These are phyloP conservation scores for Pherbina coryleti DNA, from an alignment of 2,888 invertebrate genomes.

Conservation along the genomic window DNA sequence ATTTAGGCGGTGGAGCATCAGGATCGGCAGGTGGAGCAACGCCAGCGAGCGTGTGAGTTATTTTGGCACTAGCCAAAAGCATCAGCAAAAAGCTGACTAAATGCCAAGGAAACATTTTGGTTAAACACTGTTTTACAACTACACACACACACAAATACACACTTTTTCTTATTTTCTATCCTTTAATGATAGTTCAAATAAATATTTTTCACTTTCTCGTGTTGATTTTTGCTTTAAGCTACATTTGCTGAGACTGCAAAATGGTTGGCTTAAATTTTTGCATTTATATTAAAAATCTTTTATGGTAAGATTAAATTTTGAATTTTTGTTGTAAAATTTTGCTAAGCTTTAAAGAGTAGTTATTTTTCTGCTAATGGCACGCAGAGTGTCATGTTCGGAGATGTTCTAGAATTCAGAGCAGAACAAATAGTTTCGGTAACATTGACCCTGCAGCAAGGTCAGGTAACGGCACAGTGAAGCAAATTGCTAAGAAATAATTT, in stretches of 20 bases:
- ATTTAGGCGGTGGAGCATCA: constrained; percentile 44
- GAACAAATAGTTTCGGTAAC: not conserved
- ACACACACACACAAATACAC: not conserved
- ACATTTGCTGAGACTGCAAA: constrained; percentile 38
- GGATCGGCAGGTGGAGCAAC: not conserved
- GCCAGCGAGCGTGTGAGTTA: constrained; percentile 1
- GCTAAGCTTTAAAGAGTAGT: not conserved
- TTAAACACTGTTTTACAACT: not conserved
- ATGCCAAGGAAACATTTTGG: not conserved
- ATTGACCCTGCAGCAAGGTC: constrained; percentile 23
- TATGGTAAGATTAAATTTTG: not conserved
- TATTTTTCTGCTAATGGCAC: constrained; percentile 15
- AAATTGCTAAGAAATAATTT: not conserved
- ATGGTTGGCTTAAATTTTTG: constrained; percentile 34
- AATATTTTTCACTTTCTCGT: not conserved
- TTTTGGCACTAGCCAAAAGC: not conserved
- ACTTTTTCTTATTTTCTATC: not conserved
- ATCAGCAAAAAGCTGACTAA: constrained; percentile 5
- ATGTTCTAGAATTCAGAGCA: not conserved
- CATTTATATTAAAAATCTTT: constrained; percentile 39
- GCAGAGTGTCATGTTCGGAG: not conserved
- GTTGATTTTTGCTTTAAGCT: not conserved
- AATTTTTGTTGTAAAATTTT: not conserved
- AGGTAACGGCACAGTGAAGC: not conserved
- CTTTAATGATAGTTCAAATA: not conserved